A percentile compares a stretch with the other conserved stretches of the same genome.
phyloP scores from a whole-genome alignment of 2,113 vertebrate species.

The Esox niger region DNA sequence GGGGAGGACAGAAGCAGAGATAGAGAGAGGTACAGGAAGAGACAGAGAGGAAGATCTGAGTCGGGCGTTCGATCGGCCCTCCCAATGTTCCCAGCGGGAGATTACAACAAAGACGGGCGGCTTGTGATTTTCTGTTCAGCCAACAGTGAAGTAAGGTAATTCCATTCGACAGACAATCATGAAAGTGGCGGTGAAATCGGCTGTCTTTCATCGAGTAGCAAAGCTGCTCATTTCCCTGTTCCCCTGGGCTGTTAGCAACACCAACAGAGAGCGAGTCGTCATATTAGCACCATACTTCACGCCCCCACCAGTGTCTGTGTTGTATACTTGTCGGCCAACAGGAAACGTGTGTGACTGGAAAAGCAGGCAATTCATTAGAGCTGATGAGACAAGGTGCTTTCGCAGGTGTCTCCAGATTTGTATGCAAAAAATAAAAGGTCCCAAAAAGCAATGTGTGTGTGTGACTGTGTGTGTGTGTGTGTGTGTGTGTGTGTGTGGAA shows the following conservation, averaged over 20 bases:
- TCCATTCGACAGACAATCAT: constrained; percentile 2
- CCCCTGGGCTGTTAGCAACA: background rate
- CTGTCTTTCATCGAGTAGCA: background rate
- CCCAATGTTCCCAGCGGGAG: background rate
- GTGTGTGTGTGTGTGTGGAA: background rate
- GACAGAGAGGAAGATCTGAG: background rate
- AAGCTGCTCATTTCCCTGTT: background rate
- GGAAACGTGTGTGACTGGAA: background rate
- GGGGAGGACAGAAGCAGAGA: background rate
- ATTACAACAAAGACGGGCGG: background rate
- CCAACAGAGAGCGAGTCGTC: background rate
- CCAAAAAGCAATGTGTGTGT: too few species aligned
- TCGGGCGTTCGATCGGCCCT: background rate
- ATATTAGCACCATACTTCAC: background rate
- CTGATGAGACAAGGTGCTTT: background rate
- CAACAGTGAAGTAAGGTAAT: background rate
- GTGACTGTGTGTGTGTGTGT: background rate
- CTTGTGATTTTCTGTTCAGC: background rate
- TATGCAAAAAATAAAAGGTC: background rate
- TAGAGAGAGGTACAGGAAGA: background rate
- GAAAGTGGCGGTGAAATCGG: background rate
- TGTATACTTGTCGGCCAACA: background rate
- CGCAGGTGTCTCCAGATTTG: background rate
- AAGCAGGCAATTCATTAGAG: background rate
- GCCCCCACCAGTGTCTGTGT: background rate